Evolutionary conservation across 2,888 invertebrate species (phyloP).

Genomic region (Mantis religiosa): DNA sequence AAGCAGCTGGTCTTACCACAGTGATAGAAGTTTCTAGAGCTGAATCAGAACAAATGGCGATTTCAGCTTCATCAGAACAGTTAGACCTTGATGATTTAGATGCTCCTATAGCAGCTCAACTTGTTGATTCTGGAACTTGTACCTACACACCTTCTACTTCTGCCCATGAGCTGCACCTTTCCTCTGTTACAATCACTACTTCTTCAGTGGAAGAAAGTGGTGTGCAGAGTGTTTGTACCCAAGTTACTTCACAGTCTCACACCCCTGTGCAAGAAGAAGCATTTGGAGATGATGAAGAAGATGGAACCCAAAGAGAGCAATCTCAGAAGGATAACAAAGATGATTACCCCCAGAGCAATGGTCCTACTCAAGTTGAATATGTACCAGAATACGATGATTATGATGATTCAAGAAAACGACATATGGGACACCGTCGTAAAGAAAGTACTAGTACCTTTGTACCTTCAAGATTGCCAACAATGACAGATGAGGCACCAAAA

Average conservation of each 20-base stretch:
- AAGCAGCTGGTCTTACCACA: constrained; percentile 44
- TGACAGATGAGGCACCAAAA: constrained; percentile 2
- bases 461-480: constrained; percentile 34
- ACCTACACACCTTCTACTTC: constrained; percentile 41
- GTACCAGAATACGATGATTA: constrained; percentile 48
- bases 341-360: constrained; percentile 40
- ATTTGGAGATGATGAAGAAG: constrained; percentile 22
- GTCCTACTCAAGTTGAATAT: constrained; percentile 51
- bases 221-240: constrained; percentile 51
- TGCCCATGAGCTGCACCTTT: constrained; percentile 39
- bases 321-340: constrained; percentile 18
- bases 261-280: constrained; percentile 34
- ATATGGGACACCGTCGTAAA: constrained; percentile 51
- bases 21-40: constrained; percentile 47
- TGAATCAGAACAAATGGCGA: constrained; percentile 45
- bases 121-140: constrained; percentile 41
- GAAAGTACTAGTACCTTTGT: constrained; percentile 50
- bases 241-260: constrained; percentile 50
- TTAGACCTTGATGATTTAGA: constrained; percentile 45
- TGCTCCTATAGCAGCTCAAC: constrained; percentile 29
- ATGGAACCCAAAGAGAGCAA: constrained; percentile 1
- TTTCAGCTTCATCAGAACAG: constrained; percentile 47
- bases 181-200: constrained; percentile 52
- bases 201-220: constrained; percentile 48
- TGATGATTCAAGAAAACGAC: constrained; percentile 40